phyloP scores from a whole-genome alignment of 2,797 vertebrate species.

The Decapterus maruadsi region DNA sequence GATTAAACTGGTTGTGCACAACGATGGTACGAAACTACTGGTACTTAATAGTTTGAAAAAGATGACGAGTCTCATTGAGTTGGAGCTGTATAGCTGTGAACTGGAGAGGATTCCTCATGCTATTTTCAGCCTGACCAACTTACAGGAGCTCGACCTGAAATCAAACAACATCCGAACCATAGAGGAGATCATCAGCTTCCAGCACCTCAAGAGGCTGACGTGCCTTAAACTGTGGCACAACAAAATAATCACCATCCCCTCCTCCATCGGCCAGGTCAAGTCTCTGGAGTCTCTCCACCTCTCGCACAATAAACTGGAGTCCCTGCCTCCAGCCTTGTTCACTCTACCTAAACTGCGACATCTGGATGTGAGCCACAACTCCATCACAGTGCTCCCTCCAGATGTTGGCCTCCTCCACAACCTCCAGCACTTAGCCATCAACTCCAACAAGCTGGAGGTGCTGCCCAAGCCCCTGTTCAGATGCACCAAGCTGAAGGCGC shows the following conservation, averaged over 20 bases:
- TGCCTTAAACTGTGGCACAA: conserved; percentile 99
- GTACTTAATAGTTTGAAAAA: conserved; percentile 98
- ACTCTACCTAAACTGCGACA: conserved; percentile 93
- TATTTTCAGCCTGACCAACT: conserved; percentile 96
- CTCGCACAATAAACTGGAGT: conserved; percentile 96
- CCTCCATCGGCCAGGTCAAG: conserved; percentile 93
- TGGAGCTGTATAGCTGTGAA: conserved; percentile 96
- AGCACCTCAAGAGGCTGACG: conserved; percentile 95
- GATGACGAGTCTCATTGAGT: conserved; percentile 93
- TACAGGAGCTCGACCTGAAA: conserved; percentile 97
- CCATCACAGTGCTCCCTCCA: conserved; percentile 89
- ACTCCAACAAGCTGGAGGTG: conserved; percentile 93
- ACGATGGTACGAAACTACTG: conserved; percentile 95
- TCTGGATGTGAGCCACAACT: conserved; percentile 94
- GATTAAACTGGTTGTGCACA: conserved; percentile 93
- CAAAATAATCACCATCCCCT: conserved; percentile 96
- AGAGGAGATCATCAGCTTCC: conserved; percentile 98
- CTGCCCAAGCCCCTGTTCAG: conserved; percentile 95
- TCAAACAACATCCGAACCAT: conserved; percentile 96
- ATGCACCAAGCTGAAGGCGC: conserved; percentile 94
- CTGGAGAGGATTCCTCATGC: conserved; percentile 97
- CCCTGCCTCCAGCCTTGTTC: conserved; percentile 92
- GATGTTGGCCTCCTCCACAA: conserved; percentile 93
- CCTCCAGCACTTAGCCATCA: conserved; percentile 94
- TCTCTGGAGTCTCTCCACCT: conserved; percentile 95